Base-by-base conservation (phyloP, 2,113 vertebrate species). In the Oenanthe oenanthe region DNA sequence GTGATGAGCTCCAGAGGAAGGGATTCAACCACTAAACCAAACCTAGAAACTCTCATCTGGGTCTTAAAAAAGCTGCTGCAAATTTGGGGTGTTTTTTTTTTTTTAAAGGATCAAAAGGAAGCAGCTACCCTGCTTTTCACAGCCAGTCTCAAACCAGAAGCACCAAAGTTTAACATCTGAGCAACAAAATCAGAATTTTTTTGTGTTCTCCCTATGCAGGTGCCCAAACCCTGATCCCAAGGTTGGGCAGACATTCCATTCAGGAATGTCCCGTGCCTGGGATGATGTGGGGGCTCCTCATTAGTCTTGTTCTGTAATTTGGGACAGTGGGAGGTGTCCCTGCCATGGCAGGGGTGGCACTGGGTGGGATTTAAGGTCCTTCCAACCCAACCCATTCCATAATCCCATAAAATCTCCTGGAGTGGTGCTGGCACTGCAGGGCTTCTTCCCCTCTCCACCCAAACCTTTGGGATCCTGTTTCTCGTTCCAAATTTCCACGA, bases 1-100 rank as follows among this genome's bases (percentile, higher is more conserved):
- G 4, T 16, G 20, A 48, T 6, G 4, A 15, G 38, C 50, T 43
- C 5, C 86, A 85, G 31, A 13, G 31, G 79, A 85, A 50, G 19
- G 24, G 0, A 40, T 2, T 62, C 6, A 34, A 22, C 3, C 54
- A 7, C 13, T 24, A 38, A 36, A 4, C 22, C 3, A n/a, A 29
- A 9, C 7, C 13, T 2, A 7, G 38, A 43, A 63, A 24, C 11
- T 29, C 40, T 34, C 53, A n/a, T 8, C 62, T 67, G 66, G 7
- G 32, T 15, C 42, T 25, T 5, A 3, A 50, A 34, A 17, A 68
- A 66, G 31, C 47, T 75, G 61, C 93, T 57, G 42, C 51, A n/a
- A 14, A 60, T 36, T 7, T 7, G 17, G 5, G 7, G 3, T 4
- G 4, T 24, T 31, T 31, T 45, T 20, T 24, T 31, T 31, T 45